Conservation (phyloP, 2,888 invertebrate genomes). For the Machimus atricapillus region DNA sequence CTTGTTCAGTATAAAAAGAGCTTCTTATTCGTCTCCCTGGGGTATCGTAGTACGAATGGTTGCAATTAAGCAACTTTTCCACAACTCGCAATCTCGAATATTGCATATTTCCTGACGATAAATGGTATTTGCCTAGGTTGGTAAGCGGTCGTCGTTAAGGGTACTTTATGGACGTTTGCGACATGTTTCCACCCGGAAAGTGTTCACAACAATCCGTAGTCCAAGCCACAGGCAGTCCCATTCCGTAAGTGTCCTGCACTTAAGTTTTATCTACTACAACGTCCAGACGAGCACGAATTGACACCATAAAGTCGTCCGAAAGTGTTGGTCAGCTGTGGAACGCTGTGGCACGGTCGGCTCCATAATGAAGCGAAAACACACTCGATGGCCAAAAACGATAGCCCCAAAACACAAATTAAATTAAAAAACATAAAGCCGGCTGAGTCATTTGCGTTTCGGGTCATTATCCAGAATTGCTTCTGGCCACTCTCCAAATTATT, state of each 20-base stretch:
- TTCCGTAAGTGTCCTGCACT: not conserved
- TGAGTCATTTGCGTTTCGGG: constrained; percentile 47
- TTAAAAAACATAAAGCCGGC: constrained; percentile 50
- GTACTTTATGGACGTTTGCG: constrained; percentile 1
- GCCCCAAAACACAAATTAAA: constrained; percentile 51
- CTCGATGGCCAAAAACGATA: constrained; percentile 39
- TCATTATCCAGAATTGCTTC: constrained; percentile 49
- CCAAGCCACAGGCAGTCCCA: constrained; percentile 30
- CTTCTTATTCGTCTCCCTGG: not conserved
- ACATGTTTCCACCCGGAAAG: not conserved
- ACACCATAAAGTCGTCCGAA: constrained; percentile 33
- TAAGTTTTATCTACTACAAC: constrained; percentile 33
- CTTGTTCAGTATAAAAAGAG: not conserved
- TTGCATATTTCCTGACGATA: not conserved
- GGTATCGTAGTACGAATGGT: not conserved
- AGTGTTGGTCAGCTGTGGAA: constrained; percentile 16
- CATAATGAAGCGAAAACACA: constrained; percentile 35
- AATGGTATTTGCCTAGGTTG: not conserved
- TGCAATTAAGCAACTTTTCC: not conserved
- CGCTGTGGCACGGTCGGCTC: not conserved
- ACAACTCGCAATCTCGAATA: not conserved
- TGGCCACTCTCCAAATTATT: constrained; percentile 49
- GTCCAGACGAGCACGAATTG: constrained; percentile 30
- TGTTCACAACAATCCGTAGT: constrained; percentile 11
- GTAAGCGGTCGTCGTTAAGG: not conserved